Evolutionary conservation across 92 coral and sea anemone species (phyloP).

Genomic region (Scolanthus callimorphus): DNA sequence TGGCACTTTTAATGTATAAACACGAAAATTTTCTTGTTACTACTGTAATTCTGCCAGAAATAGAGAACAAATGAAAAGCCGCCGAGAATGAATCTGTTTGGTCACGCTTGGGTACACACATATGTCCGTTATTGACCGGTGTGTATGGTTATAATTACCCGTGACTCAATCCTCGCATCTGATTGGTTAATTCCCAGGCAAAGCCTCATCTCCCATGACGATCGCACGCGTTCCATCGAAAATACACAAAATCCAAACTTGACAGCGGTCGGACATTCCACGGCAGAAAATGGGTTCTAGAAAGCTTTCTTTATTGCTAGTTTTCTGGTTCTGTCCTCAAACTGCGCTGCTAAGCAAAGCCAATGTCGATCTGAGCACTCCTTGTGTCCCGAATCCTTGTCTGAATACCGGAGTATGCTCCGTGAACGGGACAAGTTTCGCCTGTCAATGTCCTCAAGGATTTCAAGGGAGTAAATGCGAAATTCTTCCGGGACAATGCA

Average conservation of each 20-base stretch:
- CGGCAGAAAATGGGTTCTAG: not conserved
- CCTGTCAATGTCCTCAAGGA: slow-evolving; percentile 75
- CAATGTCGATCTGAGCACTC: slow-evolving; percentile 24
- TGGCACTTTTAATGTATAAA: too few relatives aligned
- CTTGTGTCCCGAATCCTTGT: slow-evolving; percentile 91
- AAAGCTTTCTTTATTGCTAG: not conserved
- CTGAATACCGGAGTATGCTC: slow-evolving; percentile 76
- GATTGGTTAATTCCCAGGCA: slow-evolving; percentile 20
- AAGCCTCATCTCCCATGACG: slow-evolving; percentile 38
- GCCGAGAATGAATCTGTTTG: too few relatives aligned
- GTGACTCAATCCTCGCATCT: not conserved
- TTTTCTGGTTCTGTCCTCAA: not conserved
- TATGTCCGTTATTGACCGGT: slow-evolving; percentile 11
- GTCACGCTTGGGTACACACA: slow-evolving; percentile 1
- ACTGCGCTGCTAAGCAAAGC: not conserved
- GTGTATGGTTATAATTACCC: not conserved
- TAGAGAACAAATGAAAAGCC: too few relatives aligned
- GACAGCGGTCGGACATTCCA: not conserved
- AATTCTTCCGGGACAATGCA: slow-evolving; percentile 52
- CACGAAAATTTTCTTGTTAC: too few relatives aligned
- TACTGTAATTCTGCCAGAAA: too few relatives aligned
- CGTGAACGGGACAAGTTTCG: slow-evolving; percentile 59
- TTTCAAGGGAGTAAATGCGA: slow-evolving; percentile 78
- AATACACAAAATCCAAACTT: not conserved
- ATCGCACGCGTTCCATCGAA: slow-evolving; percentile 46